phyloP scores from a whole-genome alignment of 2,797 vertebrate species.

The Oreochromis mossambicus region DNA sequence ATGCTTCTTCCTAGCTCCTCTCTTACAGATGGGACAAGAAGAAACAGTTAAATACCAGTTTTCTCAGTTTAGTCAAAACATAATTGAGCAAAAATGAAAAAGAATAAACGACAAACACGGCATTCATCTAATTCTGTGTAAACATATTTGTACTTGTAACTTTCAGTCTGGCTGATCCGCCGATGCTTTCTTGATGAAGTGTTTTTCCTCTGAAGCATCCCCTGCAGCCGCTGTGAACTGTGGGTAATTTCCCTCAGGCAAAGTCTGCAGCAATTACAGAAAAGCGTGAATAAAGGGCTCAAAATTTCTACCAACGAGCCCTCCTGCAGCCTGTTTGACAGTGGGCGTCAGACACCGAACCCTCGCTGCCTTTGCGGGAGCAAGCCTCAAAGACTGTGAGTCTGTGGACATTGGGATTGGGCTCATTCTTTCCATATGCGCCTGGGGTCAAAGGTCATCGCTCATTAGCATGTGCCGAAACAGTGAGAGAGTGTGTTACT shows the following conservation, averaged over 20 bases:
- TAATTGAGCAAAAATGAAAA: background rate
- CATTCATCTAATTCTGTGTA: background rate
- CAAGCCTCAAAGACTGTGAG: background rate
- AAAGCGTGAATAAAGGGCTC: background rate
- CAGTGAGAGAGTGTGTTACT: background rate
- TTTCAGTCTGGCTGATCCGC: background rate
- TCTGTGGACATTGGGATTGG: background rate
- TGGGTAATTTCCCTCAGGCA: background rate
- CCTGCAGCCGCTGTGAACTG: background rate
- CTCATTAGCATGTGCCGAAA: slow-evolving; percentile 25
- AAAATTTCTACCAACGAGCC: background rate
- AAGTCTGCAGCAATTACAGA: background rate
- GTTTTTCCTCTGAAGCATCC: background rate
- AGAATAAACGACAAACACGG: background rate
- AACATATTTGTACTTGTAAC: background rate
- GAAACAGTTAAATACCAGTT: background rate
- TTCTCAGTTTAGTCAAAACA: background rate
- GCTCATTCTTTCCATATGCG: background rate
- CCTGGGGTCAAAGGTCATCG: slow-evolving; percentile 19
- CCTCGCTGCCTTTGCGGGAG: background rate
- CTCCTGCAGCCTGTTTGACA: background rate
- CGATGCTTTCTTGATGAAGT: background rate
- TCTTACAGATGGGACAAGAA: background rate
- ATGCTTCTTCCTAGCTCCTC: background rate
- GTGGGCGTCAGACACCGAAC: background rate